Evolutionary conservation across 2,797 vertebrate genomes (phyloP).

Genomic region (Parauchenoglanis ngamensis): DNA sequence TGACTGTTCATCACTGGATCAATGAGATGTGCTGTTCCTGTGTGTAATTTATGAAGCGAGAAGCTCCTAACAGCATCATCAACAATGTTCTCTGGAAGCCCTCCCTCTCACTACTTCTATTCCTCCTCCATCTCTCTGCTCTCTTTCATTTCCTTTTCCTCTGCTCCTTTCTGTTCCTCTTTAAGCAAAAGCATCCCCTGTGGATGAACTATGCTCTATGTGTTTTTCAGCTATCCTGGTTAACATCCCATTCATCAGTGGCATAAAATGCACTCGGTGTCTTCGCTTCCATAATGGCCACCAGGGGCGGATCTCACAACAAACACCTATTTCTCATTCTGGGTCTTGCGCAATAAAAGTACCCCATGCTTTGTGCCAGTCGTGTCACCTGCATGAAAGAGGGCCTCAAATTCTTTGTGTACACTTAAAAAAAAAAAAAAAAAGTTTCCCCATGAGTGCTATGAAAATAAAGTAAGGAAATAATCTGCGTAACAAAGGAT

Average conservation of each 20-base stretch:
- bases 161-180: constrained; percentile 11
- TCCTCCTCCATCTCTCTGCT: constrained; percentile 19
- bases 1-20: constrained; percentile 47
- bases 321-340: constrained; percentile 47
- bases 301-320: constrained; percentile 37
- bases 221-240: constrained; percentile 38
- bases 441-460: neutral
- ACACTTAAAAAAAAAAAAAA: neutral
- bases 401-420: neutral
- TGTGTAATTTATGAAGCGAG: constrained; percentile 55
- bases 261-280: constrained; percentile 42
- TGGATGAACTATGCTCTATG: constrained; percentile 1
- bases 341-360: constrained; percentile 33
- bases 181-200: constrained; percentile 29
- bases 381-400: constrained; percentile 19
- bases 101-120: constrained; percentile 17
- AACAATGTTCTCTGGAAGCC: constrained; percentile 44
- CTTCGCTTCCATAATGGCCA: constrained; percentile 37
- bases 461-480: neutral
- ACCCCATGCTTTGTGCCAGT: constrained; percentile 1
- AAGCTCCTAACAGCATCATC: constrained; percentile 50
- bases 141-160: constrained; percentile 17
- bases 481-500: neutral
- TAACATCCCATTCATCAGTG: constrained; percentile 38
- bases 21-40: constrained; percentile 50